A percentile compares a stretch with the other conserved stretches of the same genome.
Evolutionary conservation across 2,797 vertebrate genomes (phyloP).

Genomic region (Orestias chungarensis): DNA sequence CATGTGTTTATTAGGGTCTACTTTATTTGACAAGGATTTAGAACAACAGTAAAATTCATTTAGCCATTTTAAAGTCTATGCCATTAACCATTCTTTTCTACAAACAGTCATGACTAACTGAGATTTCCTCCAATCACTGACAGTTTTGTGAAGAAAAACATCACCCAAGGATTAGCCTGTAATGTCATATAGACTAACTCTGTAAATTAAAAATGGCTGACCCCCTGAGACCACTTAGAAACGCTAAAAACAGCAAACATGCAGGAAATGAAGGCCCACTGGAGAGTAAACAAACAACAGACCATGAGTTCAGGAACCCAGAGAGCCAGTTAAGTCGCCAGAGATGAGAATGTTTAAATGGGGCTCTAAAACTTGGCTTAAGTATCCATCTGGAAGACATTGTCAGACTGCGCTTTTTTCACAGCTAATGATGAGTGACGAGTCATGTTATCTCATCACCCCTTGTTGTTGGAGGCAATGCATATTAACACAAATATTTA

Average conservation of each 20-base stretch:
- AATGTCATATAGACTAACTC: conserved; percentile 33
- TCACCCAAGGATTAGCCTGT: conserved; percentile 36
- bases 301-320: conserved; percentile 72
- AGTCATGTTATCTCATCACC: conserved; percentile 44
- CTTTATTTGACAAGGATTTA: not conserved
- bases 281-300: conserved; percentile 77
- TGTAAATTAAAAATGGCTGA: conserved; percentile 62
- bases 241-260: conserved; percentile 59
- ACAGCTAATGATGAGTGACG: conserved; percentile 61
- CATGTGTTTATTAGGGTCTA: not conserved
- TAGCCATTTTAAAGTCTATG: not conserved
- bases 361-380: conserved; percentile 63
- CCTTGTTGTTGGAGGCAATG: conserved; percentile 15
- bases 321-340: conserved; percentile 65
- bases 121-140: conserved; percentile 27
- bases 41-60: not conserved
- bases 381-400: conserved; percentile 78
- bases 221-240: conserved; percentile 35
- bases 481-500: not conserved
- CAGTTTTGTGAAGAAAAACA: conserved; percentile 36
- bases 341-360: conserved; percentile 72
- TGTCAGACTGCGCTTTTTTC: conserved; percentile 68
- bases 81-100: not conserved
- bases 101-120: not conserved
- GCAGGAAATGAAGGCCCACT: conserved; percentile 76